Base-by-base conservation (phyloP, 2,797 vertebrate genomes). In the Eospalax fontanierii region DNA sequence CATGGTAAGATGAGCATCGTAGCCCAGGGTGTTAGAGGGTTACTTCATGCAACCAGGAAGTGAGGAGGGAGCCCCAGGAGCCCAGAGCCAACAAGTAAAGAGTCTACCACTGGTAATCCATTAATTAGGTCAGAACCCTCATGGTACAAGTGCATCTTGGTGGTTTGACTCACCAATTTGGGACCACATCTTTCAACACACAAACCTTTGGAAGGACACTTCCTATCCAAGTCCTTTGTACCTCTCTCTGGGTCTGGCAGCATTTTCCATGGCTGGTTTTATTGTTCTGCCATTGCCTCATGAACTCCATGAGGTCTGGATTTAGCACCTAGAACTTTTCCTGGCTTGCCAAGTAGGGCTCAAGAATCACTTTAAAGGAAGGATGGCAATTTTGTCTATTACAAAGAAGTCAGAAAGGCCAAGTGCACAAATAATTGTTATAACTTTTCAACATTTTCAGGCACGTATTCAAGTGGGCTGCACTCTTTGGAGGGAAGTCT, bases 281-380 rank as follows among this genome's bases (percentile, higher is more conserved):
- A 28, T 2, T 68, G 28, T 19, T 24, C 35, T 9, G 15, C 43
- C 28, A 12, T 50, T 61, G 24, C 11, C 11, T 59, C 59, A 26
- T 65, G 22, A 71, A 8, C n/a, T 68, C 65, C 9, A 0, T n/a
- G 9, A 7, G 14, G 5, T 73, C 4, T 22, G 0, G 66, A 38
- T 57, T 35, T 33, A 88, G 68, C n/a, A 38, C 24, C 18, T 71
- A 24, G 76, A 66, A 63, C 15, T 46, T 65, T 79, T 14, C 33
- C 80, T 61, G 33, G 24, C 14, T n/a, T 93, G n/a, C 59, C 81
- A 15, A 71, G 38, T 80, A 57, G 30, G 12, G 24, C 22, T 65
- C 22, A 33, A 18, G 26, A 95, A 63, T 93, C 33, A 30, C 54
- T 84, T 3, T 74, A 59, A 74, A 90, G 24, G 71, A 74, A 87